Evolutionary conservation across 1,140 invertebrate genomes (phyloP).

Genomic region (Lanistes nyassanus): DNA sequence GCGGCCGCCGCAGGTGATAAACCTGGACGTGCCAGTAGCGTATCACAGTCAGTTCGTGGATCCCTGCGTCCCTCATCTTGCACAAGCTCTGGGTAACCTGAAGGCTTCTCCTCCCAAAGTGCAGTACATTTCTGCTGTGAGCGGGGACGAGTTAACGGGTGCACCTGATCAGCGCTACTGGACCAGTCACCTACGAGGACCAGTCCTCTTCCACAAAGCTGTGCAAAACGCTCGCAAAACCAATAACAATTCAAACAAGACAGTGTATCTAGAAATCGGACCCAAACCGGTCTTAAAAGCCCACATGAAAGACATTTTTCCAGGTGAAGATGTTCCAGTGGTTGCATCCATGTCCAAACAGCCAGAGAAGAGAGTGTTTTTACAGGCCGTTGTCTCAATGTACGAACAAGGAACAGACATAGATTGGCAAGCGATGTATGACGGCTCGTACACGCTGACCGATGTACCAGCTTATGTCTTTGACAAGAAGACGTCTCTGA

Average conservation of each 20-base stretch:
- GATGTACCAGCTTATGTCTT: constrained; percentile 11
- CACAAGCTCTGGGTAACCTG: constrained; percentile 5
- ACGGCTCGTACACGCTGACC: not conserved
- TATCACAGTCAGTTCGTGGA: constrained; percentile 39
- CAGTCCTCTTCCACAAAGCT: constrained; percentile 33
- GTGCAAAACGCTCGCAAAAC: constrained; percentile 6
- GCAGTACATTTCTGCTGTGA: constrained; percentile 29
- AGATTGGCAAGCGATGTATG: constrained; percentile 3
- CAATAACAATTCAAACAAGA: not conserved
- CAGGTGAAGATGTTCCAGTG: not conserved
- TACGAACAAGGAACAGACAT: constrained; percentile 15
- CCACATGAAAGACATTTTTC: constrained; percentile 28
- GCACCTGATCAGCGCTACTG: constrained; percentile 28
- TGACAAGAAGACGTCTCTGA: not conserved
- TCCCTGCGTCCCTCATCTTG: not conserved
- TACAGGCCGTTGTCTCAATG: not conserved
- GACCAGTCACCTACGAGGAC: constrained; percentile 24
- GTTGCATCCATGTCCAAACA: constrained; percentile 27
- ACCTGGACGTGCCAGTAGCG: constrained; percentile 23
- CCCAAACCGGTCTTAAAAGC: constrained; percentile 29
- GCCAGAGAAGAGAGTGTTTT: not conserved
- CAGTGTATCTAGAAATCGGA: constrained; percentile 38
- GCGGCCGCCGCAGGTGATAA: constrained; percentile 5
- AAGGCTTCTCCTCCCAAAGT: not conserved
- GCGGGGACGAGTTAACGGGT: not conserved